Evolutionary conservation across 1,140 invertebrate species (phyloP).

Genomic region (Euura saliciscinereae): DNA sequence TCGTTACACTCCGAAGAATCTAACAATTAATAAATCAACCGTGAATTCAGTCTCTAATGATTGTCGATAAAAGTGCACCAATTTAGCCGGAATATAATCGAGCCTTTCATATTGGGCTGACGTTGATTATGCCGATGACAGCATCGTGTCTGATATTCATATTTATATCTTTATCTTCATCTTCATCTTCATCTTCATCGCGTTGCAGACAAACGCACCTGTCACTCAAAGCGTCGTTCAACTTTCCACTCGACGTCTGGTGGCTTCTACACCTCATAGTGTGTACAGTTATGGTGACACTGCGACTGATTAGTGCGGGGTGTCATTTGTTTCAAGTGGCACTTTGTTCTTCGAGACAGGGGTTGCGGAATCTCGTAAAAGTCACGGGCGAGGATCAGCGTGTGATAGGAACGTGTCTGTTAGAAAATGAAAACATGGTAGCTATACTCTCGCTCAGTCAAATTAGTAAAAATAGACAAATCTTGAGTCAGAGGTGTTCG

Average conservation of each 20-base stretch:
- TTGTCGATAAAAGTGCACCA: background rate
- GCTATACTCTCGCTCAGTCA: no score
- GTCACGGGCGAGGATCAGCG: background rate
- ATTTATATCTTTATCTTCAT: no score
- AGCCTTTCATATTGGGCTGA: no score
- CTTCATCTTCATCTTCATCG: background rate
- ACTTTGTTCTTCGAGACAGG: background rate
- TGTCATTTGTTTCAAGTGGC: background rate
- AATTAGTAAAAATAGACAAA: background rate
- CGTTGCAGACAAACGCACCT: background rate
- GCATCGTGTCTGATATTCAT: no score
- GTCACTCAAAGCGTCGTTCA: background rate
- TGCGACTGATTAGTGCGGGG: background rate
- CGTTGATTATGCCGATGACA: no score
- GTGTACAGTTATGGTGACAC: background rate
- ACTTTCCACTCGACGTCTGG: background rate
- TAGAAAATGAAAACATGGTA: no score
- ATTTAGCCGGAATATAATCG: background rate
- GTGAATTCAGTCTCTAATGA: no score
- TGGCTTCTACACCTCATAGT: background rate
- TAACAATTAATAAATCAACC: constrained; percentile 5
- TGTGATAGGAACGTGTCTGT: no score
- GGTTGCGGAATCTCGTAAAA: background rate
- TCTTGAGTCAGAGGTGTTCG: background rate
- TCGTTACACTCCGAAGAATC: background rate